These are phyloP conservation scores for Andrena flavipes DNA, from an alignment of 2,888 invertebrate species.

Conservation along the genomic window DNA sequence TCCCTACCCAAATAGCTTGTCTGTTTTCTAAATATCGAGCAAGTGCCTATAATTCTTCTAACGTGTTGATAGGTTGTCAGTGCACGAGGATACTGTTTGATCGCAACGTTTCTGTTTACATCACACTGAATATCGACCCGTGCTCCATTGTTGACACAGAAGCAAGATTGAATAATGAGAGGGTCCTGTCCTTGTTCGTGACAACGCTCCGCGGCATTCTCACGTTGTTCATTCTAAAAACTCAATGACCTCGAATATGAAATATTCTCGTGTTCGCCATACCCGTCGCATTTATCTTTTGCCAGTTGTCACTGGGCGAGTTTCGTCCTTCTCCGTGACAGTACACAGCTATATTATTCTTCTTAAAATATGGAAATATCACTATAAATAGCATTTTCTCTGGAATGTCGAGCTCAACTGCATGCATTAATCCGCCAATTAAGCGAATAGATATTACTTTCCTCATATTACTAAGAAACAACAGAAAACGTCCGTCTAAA, in stretches of 20 bases:
- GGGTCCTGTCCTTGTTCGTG: slow-evolving; percentile 30
- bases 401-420: too few species aligned
- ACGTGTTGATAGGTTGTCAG: not conserved
- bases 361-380: too few species aligned
- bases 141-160: slow-evolving; percentile 11
- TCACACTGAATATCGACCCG: slow-evolving; percentile 2
- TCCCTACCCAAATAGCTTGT: too few species aligned
- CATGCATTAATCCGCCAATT: too few species aligned
- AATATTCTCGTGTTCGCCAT: slow-evolving; percentile 1
- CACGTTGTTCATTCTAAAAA: slow-evolving; percentile 15
- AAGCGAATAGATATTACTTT: too few species aligned
- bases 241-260: slow-evolving; percentile 22
- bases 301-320: not conserved
- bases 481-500: too few species aligned
- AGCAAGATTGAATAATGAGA: slow-evolving; percentile 15
- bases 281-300: not conserved
- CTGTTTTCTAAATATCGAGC: not conserved
- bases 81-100: not conserved
- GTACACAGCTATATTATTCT: not conserved
- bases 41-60: not conserved
- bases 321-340: not conserved
- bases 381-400: too few species aligned
- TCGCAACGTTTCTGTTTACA: slow-evolving; percentile 2
- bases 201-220: slow-evolving; percentile 12
- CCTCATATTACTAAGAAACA: too few species aligned